Base-by-base conservation (phyloP, 2,797 vertebrate genomes). In the Saxicola maurus region DNA sequence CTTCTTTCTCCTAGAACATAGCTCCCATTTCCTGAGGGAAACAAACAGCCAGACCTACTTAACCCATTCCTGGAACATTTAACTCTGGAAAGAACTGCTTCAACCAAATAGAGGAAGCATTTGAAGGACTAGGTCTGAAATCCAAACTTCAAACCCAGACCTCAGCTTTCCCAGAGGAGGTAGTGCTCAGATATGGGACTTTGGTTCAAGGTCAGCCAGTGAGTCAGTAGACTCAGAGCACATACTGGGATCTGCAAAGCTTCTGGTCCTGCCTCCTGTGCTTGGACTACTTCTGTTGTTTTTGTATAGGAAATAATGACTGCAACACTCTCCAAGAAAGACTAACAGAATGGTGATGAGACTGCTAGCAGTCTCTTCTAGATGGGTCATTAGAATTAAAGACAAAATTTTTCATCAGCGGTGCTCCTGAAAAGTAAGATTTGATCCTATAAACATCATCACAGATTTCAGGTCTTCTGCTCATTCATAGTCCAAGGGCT, bases 11-110 rank as follows among this genome's bases (percentile, higher is more conserved):
- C 49, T 53, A 64, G 49, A 62, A 82, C 73, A 55, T 14, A 83
- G 74, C 57, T 88, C 61, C 57, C 25, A 24, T 91, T 86, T 87
- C 85, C 82, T 53, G 28, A 69, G 65, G 59, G 83, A 88, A 55
- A 49, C 38, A 78, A 90, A 66, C 28, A 79, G 40, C 20, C 51
- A 87, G 68, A 52, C 8, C 8, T 35, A 42, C 24, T 89, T 91
- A 94, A 93, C 74, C 43, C 60, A 20, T 86, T 91, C 86, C 46
- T 74, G 86, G 10, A 55, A 35, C 46, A 73, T 45, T 73, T 83
- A 86, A 83, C 45, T 69, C 46, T 3, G 3, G 56, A 85, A 85
- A 79, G 37, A 59, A 46, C 19, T 2, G 2, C 52, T 88, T 38
- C 24, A 30, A 60, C 19, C 16, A 81, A 81, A 83, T 3, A 77